Base-by-base conservation (phyloP, 2,888 invertebrate genomes). In the Toxonevra muliebris region DNA sequence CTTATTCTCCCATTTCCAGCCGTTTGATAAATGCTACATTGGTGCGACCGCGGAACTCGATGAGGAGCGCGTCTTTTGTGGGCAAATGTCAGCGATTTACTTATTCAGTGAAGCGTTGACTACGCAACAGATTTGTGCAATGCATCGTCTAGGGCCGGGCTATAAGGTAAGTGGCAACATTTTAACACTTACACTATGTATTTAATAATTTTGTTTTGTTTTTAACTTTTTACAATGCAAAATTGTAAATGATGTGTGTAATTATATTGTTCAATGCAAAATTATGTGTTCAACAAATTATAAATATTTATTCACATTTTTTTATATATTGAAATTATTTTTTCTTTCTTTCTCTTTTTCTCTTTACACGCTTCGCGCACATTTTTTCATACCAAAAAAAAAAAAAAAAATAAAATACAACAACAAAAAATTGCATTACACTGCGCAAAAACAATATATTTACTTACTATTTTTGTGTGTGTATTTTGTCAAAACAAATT, bases 51-150 rank as follows among this genome's bases (percentile, higher is more conserved):
- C 97, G 1, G 98, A 98, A 87, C 86, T 97, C 82, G 97, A 97
- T 82, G 96, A 96, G 82, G 97, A 98, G 84, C 90, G 97, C 71
- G 96, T 98, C 76, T 99, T 99, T 87, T 98, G 98, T 87, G 99
- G 99, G 48, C 99, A 99, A 89, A 97, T 99, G 96, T 97, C 97
- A 30, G 97, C 98, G 64, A 95, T 99, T 81, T 99, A 99, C 88
- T 88, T 99, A 74, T 99, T 99, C 87, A 96, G 96, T 78, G 98
- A 99, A 87, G 96, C 98, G 57, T 90, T 99, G 76, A 94, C 95
- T 68, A 95, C 98, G 69, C 97, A 97, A 87, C 98, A 99, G 87
- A 96, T 99, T 79, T 96, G 97, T 87, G 97, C 98, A 76, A 96
- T 99, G 92, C 97, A 97, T 87, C 91, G 97, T 77, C 90, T 99